Evolutionary conservation across 2,888 invertebrate genomes (phyloP).

Genomic region (Melanostoma mellinum): DNA sequence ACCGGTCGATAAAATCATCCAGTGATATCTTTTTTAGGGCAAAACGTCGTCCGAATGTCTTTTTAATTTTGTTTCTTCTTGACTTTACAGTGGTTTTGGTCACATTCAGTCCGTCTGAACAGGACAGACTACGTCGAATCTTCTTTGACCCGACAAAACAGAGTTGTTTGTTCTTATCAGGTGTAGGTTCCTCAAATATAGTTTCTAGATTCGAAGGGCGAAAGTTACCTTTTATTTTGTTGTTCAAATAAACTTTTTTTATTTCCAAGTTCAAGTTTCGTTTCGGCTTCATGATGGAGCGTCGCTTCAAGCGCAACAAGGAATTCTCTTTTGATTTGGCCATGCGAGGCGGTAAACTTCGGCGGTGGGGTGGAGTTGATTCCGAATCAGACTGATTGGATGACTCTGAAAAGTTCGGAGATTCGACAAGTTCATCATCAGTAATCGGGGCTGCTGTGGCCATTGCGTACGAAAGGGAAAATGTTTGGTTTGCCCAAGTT

Average conservation of each 20-base stretch:
- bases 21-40: conserved; percentile 78
- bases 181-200: conserved; percentile 78
- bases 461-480: conserved; percentile 43
- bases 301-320: conserved; percentile 76
- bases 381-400: conserved; percentile 10
- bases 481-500: conserved; percentile 27
- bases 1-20: conserved; percentile 78
- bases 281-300: conserved; percentile 77
- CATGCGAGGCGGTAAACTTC: conserved; percentile 76
- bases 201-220: conserved; percentile 79
- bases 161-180: conserved; percentile 73
- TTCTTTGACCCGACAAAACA: conserved; percentile 78
- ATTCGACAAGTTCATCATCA: conserved; percentile 32
- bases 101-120: conserved; percentile 78
- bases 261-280: conserved; percentile 71
- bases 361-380: conserved; percentile 35
- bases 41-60: conserved; percentile 78
- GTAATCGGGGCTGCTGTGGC: conserved; percentile 1
- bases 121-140: conserved; percentile 77
- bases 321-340: conserved; percentile 77
- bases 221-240: conserved; percentile 78
- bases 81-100: conserved; percentile 79
- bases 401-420: conserved; percentile 11
- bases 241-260: conserved; percentile 77
- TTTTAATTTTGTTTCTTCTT: conserved; percentile 79